These are phyloP conservation scores for Ectemnius lituratus DNA, from an alignment of 2,888 invertebrate species.

Conservation along the genomic window DNA sequence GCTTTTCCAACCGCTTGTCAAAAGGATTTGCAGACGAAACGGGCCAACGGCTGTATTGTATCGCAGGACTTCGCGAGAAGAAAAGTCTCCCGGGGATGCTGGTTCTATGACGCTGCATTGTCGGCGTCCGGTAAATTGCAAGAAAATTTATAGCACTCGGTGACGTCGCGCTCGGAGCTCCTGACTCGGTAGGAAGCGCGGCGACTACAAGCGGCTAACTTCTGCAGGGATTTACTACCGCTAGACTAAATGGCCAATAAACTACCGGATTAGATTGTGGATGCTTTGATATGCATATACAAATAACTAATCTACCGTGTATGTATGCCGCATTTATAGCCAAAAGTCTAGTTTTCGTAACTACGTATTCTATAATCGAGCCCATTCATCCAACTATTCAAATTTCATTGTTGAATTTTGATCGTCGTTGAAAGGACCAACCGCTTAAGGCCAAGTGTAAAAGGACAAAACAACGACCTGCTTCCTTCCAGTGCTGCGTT, in stretches of 20 bases:
- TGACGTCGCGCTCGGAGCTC: slow-evolving; percentile 44
- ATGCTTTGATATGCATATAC: too few relatives aligned
- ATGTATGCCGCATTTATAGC: neutral
- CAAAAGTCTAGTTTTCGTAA: slow-evolving; percentile 1
- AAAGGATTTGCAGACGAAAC: slow-evolving; percentile 13
- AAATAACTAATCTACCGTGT: too few relatives aligned
- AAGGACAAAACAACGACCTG: too few relatives aligned
- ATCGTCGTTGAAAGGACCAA: too few relatives aligned
- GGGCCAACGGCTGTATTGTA: slow-evolving; percentile 17
- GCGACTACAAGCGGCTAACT: slow-evolving; percentile 54
- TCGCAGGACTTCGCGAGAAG: slow-evolving; percentile 31
- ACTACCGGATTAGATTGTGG: slow-evolving; percentile 11
- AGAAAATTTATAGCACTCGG: slow-evolving; percentile 60
- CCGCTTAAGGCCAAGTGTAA: too few relatives aligned
- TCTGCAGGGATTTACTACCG: slow-evolving; percentile 52
- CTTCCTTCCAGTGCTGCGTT: too few relatives aligned
- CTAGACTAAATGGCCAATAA: slow-evolving; percentile 51
- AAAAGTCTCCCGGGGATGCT: slow-evolving; percentile 35
- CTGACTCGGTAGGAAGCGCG: slow-evolving; percentile 40
- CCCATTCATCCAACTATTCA: neutral
- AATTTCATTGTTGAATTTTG: neutral
- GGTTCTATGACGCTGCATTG: slow-evolving; percentile 28
- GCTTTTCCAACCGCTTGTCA: neutral
- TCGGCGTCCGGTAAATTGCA: slow-evolving; percentile 58
- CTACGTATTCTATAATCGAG: neutral